A percentile compares a stretch with the other conserved stretches of the same genome.
These are phyloP conservation scores for Hyla sarda DNA, from an alignment of 2,113 vertebrate species.

Conservation along the genomic window DNA sequence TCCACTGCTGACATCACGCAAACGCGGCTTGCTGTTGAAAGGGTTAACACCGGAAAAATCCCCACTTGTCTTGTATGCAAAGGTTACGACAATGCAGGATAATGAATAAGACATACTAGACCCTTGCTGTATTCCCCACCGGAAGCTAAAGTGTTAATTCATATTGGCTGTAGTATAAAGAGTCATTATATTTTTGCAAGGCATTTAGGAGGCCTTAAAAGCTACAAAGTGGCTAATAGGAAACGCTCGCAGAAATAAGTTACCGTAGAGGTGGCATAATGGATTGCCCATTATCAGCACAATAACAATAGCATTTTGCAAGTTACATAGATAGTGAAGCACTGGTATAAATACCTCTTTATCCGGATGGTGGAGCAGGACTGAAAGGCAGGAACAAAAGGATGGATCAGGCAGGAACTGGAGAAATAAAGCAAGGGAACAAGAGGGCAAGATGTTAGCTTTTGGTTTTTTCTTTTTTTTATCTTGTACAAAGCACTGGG, in stretches of 20 bases:
- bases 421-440: slow-evolving; percentile 43
- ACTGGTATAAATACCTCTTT: slow-evolving; percentile 52
- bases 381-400: slow-evolving; percentile 41
- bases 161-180: not conserved
- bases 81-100: not conserved
- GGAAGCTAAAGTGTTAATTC: not conserved
- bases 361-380: slow-evolving; percentile 44
- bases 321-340: not conserved
- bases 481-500: slow-evolving; percentile 29
- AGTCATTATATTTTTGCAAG: not conserved
- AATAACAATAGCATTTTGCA: not conserved
- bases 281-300: not conserved
- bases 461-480: not conserved
- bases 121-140: not conserved
- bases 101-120: not conserved
- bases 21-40: not conserved
- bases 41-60: not conserved
- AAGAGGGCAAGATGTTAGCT: slow-evolving; percentile 38
- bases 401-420: slow-evolving; percentile 51
- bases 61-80: too few species aligned
- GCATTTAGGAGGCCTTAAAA: not conserved
- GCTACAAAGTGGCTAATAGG: not conserved
- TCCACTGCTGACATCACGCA: not conserved
- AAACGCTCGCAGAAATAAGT: not conserved
- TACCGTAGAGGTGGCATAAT: not conserved